These are phyloP conservation scores for Sorex fumeus DNA, from an alignment of 2,113 vertebrate species.

Conservation along the genomic window DNA sequence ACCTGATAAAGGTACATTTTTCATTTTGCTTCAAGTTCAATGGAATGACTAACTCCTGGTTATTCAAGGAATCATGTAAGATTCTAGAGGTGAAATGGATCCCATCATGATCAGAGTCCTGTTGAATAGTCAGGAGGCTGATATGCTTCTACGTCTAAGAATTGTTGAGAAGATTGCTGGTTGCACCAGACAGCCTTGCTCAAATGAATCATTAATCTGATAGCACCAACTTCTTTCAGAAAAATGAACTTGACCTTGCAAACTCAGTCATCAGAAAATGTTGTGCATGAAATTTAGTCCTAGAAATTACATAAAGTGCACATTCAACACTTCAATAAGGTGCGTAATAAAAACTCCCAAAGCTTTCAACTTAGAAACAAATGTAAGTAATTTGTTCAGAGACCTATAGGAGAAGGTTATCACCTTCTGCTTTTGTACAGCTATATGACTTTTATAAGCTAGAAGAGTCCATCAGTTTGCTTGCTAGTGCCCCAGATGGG, in stretches of 20 bases:
- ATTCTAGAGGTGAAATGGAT: neutral
- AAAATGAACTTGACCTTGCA: constrained; percentile 61
- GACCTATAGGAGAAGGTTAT: constrained; percentile 26
- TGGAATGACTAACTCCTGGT: neutral
- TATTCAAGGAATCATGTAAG: constrained; percentile 27
- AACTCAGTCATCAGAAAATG: constrained; percentile 67
- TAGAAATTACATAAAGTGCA: constrained; percentile 26
- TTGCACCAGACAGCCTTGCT: neutral
- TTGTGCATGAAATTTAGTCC: constrained; percentile 25
- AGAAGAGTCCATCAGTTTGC: constrained; percentile 84
- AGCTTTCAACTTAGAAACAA: constrained; percentile 70
- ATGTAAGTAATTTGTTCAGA: constrained; percentile 55
- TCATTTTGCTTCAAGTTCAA: constrained; percentile 33
- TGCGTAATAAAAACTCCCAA: constrained; percentile 45
- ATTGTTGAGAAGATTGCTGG: neutral
- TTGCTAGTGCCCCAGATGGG: constrained; percentile 84
- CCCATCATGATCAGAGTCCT: neutral
- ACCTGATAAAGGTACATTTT: neutral
- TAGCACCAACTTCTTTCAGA: constrained; percentile 52
- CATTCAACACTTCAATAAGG: neutral
- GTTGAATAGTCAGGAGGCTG: neutral
- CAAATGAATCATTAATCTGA: neutral
- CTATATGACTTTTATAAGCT: constrained; percentile 78
- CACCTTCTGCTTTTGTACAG: constrained; percentile 65
- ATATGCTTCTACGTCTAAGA: neutral